Conservation (phyloP, 2,797 vertebrate species). For the Holocentrus rufus region DNA sequence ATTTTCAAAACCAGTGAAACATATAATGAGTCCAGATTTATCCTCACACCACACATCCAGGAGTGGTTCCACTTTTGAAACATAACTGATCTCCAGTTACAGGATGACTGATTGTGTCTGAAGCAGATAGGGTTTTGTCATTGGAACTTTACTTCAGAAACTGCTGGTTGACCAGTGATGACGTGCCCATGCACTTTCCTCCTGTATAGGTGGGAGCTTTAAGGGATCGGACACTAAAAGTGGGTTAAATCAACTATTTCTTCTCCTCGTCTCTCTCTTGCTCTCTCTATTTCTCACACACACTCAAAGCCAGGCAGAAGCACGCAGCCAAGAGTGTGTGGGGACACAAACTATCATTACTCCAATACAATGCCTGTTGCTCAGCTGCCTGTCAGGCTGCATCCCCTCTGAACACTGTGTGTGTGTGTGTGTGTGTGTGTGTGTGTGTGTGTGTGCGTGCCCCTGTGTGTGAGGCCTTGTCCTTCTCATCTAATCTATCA, state of each 20-base stretch:
- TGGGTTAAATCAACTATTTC: no score
- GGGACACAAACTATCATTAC: slow-evolving; percentile 48
- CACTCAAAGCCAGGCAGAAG: slow-evolving; percentile 9
- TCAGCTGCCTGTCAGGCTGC: slow-evolving; percentile 61
- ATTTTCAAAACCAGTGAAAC: no score
- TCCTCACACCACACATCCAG: no score
- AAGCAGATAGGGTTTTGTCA: no score
- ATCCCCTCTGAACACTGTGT: slow-evolving; percentile 39
- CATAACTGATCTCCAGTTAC: no score
- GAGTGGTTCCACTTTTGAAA: no score
- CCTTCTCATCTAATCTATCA: slow-evolving; percentile 72
- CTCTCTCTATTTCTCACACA: background rate
- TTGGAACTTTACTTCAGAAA: no score
- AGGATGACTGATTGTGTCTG: no score
- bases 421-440: slow-evolving; percentile 25
- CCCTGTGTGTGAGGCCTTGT: slow-evolving; percentile 35
- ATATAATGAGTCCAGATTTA: no score
- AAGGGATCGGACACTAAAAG: background rate
- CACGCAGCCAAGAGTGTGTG: slow-evolving; percentile 19
- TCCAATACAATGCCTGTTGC: slow-evolving; percentile 58
- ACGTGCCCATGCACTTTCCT: no score
- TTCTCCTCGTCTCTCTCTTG: no score
- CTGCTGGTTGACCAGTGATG: no score
- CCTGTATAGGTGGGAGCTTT: slow-evolving; percentile 6
- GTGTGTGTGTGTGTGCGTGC: slow-evolving; percentile 20